A percentile compares a stretch with the other conserved stretches of the same genome.
phyloP scores from a whole-genome alignment of 2,113 vertebrate genomes.

The Callopanchax toddi region DNA sequence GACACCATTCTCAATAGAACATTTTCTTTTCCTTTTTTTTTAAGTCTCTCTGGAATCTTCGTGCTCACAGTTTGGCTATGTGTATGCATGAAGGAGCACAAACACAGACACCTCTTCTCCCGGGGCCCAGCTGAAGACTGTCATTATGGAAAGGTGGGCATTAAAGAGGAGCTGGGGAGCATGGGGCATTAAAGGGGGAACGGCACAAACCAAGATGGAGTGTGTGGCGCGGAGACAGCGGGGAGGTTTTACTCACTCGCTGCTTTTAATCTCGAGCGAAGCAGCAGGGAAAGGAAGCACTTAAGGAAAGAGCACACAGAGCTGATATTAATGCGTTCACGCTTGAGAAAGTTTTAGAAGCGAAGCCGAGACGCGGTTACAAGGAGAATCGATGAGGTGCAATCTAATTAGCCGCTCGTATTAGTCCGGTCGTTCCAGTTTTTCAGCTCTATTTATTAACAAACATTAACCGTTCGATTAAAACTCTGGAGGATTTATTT shows the following conservation, averaged over 20 bases:
- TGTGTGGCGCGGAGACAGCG: conserved; percentile 15
- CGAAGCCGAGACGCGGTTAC: conserved; percentile 36
- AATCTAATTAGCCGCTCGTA: conserved; percentile 49
- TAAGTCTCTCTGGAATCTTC: conserved; percentile 32
- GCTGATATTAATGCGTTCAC: conserved; percentile 60
- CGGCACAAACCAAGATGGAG: conserved; percentile 31
- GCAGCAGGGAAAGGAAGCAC: conserved; percentile 54
- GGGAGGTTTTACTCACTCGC: conserved; percentile 30
- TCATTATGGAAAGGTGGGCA: conserved; percentile 21
- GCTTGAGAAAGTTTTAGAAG: conserved; percentile 60
- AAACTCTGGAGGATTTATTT: conserved; percentile 16
- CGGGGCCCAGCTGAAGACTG: conserved; percentile 24
- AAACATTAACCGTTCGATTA: conserved; percentile 32
- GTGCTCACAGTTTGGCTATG: conserved; percentile 13
- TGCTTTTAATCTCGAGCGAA: conserved; percentile 64
- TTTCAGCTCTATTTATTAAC: conserved; percentile 41
- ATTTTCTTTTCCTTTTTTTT: not conserved
- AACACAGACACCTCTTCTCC: conserved; percentile 25
- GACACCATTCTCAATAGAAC: conserved; percentile 57
- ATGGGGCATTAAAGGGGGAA: conserved; percentile 25
- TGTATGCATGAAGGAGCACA: conserved; percentile 42
- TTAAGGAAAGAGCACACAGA: conserved; percentile 48
- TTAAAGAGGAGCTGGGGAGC: conserved; percentile 40
- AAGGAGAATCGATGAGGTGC: conserved; percentile 45
- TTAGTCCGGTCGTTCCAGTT: conserved; percentile 38